Evolutionary conservation across 2,797 vertebrate species (phyloP).

Genomic region (Hydrophis major): DNA sequence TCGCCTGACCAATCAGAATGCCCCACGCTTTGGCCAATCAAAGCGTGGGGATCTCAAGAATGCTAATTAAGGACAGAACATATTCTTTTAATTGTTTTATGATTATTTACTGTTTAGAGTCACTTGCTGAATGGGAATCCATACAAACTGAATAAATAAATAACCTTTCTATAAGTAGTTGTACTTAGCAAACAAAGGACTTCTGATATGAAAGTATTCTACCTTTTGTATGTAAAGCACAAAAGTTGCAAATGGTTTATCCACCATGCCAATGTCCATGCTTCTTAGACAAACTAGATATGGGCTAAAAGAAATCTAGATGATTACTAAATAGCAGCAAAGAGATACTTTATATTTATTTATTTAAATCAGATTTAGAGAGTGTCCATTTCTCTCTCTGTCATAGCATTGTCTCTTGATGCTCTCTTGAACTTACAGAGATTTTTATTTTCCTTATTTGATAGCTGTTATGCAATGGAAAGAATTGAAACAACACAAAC

Average conservation of each 20-base stretch:
- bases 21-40: too few species aligned
- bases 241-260: background rate
- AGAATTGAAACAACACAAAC: background rate
- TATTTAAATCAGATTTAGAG: background rate
- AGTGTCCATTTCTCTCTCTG: too few species aligned
- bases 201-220: background rate
- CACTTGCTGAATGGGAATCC: background rate
- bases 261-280: background rate
- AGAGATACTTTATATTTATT: background rate
- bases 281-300: background rate
- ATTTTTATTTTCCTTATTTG: background rate
- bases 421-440: background rate
- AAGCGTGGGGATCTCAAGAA: too few species aligned
- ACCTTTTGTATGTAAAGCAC: background rate
- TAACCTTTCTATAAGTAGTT: background rate
- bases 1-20: too few species aligned
- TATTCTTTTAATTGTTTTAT: background rate
- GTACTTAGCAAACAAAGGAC: background rate
- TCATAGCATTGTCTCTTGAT: background rate
- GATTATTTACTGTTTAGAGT: background rate
- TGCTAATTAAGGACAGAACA: too few species aligned
- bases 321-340: background rate
- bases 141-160: background rate
- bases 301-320: background rate
- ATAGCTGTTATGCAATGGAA: background rate